Evolutionary conservation across 2,797 vertebrate species (phyloP).

Genomic region (Rhabdomys pumilio): DNA sequence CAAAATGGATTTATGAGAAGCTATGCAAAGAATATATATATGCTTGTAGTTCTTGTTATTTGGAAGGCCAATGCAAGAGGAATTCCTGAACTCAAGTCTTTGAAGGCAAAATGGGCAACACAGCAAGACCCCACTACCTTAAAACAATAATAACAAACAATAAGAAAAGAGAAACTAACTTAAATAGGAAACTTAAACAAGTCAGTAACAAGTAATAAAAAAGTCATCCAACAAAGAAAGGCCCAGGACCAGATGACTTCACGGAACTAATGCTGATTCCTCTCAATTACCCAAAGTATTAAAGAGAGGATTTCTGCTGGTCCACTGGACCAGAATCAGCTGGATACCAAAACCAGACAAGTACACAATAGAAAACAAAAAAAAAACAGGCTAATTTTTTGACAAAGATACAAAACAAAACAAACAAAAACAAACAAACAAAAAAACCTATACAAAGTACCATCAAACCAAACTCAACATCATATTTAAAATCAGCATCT

Average conservation of each 20-base stretch:
- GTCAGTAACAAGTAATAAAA: not conserved
- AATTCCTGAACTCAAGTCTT: not conserved
- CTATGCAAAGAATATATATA: not conserved
- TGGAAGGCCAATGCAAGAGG: not conserved
- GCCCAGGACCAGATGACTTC: not conserved
- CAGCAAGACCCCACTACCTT: not conserved
- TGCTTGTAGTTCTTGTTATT: not conserved
- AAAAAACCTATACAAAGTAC: not conserved
- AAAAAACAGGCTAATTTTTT: not conserved
- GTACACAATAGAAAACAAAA: not conserved
- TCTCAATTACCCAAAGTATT: not conserved
- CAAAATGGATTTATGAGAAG: not conserved
- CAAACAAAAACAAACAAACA: no score
- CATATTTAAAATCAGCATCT: not conserved
- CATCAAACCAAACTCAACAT: not conserved
- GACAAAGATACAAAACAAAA: not conserved
- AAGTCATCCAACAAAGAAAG: not conserved
- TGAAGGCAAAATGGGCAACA: not conserved
- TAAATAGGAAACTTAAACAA: not conserved
- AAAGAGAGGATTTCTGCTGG: not conserved
- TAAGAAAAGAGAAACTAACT: not conserved
- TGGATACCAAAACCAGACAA: not conserved
- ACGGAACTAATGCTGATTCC: not conserved
- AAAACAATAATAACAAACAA: not conserved
- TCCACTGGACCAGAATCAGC: not conserved